A percentile compares a stretch with the other conserved stretches of the same genome.
Conservation (phyloP, 2,888 invertebrate species). For the Aphrophora alni region DNA sequence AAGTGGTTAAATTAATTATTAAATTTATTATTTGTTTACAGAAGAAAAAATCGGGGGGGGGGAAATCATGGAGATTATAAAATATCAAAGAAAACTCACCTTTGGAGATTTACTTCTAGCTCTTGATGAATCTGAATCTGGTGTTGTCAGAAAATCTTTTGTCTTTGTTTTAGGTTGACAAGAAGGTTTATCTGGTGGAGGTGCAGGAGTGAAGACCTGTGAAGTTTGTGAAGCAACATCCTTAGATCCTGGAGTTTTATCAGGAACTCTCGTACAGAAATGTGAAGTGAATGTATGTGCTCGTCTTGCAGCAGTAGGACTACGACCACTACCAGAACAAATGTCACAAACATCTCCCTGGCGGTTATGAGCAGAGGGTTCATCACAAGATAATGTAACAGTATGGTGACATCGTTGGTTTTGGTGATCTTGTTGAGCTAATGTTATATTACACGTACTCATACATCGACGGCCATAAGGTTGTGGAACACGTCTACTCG, state of each 20-base stretch:
- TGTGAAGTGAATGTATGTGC: constrained; percentile 57
- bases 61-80: background rate
- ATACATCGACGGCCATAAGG: constrained; percentile 63
- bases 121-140: background rate
- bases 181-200: constrained; percentile 40
- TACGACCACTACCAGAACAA: constrained; percentile 46
- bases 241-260: constrained; percentile 53
- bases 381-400: constrained; percentile 54
- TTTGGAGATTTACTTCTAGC: constrained; percentile 27
- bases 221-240: constrained; percentile 64
- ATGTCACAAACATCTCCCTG: constrained; percentile 42
- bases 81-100: constrained; percentile 34
- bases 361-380: constrained; percentile 50
- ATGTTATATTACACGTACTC: constrained; percentile 72
- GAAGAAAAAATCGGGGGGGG: no score
- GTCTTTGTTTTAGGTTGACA: background rate
- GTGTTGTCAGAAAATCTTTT: constrained; percentile 3
- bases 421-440: constrained; percentile 58
- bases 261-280: constrained; percentile 55
- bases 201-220: constrained; percentile 25
- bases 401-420: constrained; percentile 54
- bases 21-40: no score
- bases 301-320: constrained; percentile 45
- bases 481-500: constrained; percentile 53
- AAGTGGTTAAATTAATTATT: no score